These are phyloP conservation scores for Rhingia campestris DNA, from an alignment of 2,888 invertebrate genomes.

Conservation along the genomic window DNA sequence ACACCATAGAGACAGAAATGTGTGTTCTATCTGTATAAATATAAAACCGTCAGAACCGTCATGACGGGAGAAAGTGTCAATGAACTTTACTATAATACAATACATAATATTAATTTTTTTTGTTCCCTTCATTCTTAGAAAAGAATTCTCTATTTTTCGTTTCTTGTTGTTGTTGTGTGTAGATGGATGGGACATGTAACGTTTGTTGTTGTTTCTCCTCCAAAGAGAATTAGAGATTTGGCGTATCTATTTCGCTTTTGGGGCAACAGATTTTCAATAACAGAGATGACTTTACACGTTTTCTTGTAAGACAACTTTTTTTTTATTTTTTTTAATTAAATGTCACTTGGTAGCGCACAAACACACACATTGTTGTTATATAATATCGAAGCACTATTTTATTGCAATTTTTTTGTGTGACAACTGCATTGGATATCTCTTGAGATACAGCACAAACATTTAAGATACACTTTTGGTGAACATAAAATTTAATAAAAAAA, in stretches of 20 bases:
- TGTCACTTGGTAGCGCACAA: slow-evolving; percentile 41
- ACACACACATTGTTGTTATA: slow-evolving; percentile 59
- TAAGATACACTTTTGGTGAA: slow-evolving; percentile 21
- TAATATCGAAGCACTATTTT: slow-evolving; percentile 45
- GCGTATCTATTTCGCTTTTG: slow-evolving; percentile 27
- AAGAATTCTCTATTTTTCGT: slow-evolving; percentile 18
- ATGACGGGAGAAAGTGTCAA: slow-evolving; percentile 80
- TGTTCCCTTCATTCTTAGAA: slow-evolving; percentile 30
- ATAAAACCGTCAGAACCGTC: slow-evolving; percentile 74
- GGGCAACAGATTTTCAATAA: slow-evolving; percentile 50
- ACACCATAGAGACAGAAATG: slow-evolving; percentile 69
- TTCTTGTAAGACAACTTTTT: not conserved
- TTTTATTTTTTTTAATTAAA: slow-evolving; percentile 27
- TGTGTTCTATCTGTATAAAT: slow-evolving; percentile 74
- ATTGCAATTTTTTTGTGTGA: slow-evolving; percentile 25
- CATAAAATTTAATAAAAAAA: not conserved
- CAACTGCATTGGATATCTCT: slow-evolving; percentile 14
- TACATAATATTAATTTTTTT: slow-evolving; percentile 67
- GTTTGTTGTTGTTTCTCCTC: slow-evolving; percentile 11
- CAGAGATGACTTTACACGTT: slow-evolving; percentile 26
- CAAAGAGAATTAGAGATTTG: slow-evolving; percentile 35
- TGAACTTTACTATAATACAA: slow-evolving; percentile 80
- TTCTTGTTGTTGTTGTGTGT: slow-evolving; percentile 32
- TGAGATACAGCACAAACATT: slow-evolving; percentile 7
- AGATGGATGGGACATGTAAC: slow-evolving; percentile 5